Evolutionary conservation across 2,113 vertebrate genomes (phyloP).

Genomic region (Synodontis membranacea): DNA sequence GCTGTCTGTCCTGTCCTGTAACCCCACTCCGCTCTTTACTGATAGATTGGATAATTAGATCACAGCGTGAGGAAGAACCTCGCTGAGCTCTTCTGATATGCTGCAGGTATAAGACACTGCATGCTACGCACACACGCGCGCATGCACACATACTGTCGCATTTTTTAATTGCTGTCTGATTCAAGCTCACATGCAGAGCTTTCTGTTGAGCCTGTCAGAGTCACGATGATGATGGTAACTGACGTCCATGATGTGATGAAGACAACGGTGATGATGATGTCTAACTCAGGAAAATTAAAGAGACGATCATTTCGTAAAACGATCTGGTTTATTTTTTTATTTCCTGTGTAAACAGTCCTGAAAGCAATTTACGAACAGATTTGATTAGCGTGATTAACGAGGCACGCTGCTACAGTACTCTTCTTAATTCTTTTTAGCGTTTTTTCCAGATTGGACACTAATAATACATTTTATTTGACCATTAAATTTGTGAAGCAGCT

Average conservation of each 20-base stretch:
- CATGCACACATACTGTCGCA: neutral
- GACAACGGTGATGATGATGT: no score
- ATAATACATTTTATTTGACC: no score
- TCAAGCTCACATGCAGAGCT: neutral
- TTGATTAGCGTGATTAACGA: no score
- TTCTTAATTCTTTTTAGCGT: no score
- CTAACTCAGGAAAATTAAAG: no score
- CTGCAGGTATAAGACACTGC: neutral
- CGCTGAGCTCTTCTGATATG: constrained; percentile 35
- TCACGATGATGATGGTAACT: neutral
- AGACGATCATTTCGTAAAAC: no score
- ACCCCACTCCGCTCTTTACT: constrained; percentile 34
- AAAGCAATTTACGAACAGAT: no score
- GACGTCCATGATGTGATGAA: no score
- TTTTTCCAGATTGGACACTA: no score
- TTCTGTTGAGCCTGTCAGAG: neutral
- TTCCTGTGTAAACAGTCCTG: no score
- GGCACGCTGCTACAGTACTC: no score
- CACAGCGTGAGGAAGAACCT: constrained; percentile 22
- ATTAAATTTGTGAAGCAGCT: neutral
- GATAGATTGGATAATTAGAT: constrained; percentile 55
- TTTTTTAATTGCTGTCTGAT: constrained; percentile 44
- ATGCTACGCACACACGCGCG: neutral
- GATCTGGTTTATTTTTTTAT: no score
- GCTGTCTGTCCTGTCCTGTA: constrained; percentile 25